Evolutionary conservation across 2,113 vertebrate species (phyloP).

Genomic region (Lontra canadensis): DNA sequence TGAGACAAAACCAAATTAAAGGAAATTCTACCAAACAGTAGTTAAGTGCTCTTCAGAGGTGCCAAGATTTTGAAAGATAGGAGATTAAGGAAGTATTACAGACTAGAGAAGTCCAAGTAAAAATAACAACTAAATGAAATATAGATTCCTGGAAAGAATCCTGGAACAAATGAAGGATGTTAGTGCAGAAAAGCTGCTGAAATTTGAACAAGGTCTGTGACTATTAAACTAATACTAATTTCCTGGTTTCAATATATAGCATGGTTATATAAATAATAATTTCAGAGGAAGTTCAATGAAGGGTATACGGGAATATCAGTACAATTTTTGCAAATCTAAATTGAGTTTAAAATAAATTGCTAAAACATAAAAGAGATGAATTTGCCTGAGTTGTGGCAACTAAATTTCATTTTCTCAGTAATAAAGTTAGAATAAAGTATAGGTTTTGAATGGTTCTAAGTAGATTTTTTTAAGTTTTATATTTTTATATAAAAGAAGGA

Average conservation of each 20-base stretch:
- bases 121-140: background rate
- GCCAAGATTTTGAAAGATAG: background rate
- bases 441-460: background rate
- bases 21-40: background rate
- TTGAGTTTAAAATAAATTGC: background rate
- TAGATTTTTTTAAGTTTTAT: too few relatives aligned
- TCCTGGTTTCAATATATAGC: background rate
- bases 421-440: background rate
- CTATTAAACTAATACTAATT: background rate
- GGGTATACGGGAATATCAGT: background rate
- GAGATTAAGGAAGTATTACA: background rate
- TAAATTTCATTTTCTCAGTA: conserved; percentile 1
- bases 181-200: background rate
- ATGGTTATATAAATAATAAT: background rate
- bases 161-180: background rate
- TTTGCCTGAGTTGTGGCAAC: background rate
- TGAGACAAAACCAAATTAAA: background rate
- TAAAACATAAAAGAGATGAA: background rate
- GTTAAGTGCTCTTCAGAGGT: background rate
- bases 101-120: background rate
- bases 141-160: background rate
- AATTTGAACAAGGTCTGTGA: background rate
- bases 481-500: background rate
- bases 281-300: background rate
- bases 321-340: background rate